phyloP scores from a whole-genome alignment of 2,888 invertebrate genomes.

The Lochmaea capreae region DNA sequence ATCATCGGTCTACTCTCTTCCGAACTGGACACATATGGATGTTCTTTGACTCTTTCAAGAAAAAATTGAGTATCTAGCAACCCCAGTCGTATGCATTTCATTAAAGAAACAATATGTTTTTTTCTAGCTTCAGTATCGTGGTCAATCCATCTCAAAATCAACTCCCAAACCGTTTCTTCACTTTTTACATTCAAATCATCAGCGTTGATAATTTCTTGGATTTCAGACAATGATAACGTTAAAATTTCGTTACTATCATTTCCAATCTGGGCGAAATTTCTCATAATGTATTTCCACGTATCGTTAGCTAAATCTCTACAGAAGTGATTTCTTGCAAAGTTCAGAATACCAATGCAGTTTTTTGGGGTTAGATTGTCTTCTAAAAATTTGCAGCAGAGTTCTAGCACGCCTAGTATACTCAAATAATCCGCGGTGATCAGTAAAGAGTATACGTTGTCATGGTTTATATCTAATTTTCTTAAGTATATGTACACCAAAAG shows the following conservation, averaged over 20 bases:
- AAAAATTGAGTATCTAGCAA: constrained; percentile 91
- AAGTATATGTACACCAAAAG: constrained; percentile 89
- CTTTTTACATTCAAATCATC: constrained; percentile 89
- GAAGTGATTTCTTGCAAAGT: constrained; percentile 84
- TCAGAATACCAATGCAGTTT: constrained; percentile 87
- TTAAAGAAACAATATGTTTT: constrained; percentile 79
- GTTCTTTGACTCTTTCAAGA: constrained; percentile 89
- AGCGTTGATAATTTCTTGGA: constrained; percentile 81
- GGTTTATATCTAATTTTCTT: constrained; percentile 79
- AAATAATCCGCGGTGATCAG: constrained; percentile 90
- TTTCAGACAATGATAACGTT: constrained; percentile 77
- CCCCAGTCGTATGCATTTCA: constrained; percentile 84
- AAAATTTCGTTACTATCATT: constrained; percentile 81
- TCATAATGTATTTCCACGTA: constrained; percentile 70
- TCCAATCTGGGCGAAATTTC: constrained; percentile 81
- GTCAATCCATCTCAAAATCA: constrained; percentile 89
- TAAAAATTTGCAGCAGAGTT: constrained; percentile 84
- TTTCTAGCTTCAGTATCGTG: constrained; percentile 79
- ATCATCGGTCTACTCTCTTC: constrained; percentile 89
- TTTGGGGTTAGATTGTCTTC: constrained; percentile 75
- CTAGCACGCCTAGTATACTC: constrained; percentile 83
- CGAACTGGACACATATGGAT: constrained; percentile 85
- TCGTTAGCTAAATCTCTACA: constrained; percentile 77
- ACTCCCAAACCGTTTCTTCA: constrained; percentile 89
- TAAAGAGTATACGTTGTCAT: constrained; percentile 83